Evolutionary conservation across 2,113 vertebrate species (phyloP), one percentile per base, ranked within the genome.

Genomic region (Urocitellus parryii): DNA sequence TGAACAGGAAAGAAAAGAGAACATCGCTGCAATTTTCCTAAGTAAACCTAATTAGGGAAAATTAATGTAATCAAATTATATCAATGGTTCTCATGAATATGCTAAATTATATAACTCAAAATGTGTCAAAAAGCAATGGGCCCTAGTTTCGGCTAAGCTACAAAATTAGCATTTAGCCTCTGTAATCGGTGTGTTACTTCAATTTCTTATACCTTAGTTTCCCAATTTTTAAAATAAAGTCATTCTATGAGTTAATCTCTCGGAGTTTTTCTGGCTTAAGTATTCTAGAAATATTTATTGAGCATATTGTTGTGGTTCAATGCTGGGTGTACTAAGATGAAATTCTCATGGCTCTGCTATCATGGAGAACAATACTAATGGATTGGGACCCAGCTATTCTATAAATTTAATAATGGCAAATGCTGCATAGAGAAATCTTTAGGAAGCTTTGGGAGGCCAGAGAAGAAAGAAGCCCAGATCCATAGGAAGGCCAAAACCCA

Each of bases 51-150:
- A 92, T 93, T 90, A 91, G 13, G 12, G 39, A 42, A 95, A 95
- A 93, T 88, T 70, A 89, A 94, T 93, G 72, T 91, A 68, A 95
- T 89, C 67, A 93, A 90, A 68, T 81, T 95, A 95, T 72, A 77
- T 13, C 45, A 93, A 42, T 91, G 45, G 91, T 95, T 90, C 88
- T 95, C 39, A 88, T 91, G 58, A 90, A 73, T 92, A 95, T 32
- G 12, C 56, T 61, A 90, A 95, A 92, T 88, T 90, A 79, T 61
- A 51, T 32, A 85, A 91, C 42, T 92, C 67, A 91, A 79, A 94
- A 79, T 74, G 76, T 80, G 53, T 90, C n/a, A 91, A 20, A 95
- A 80, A 70, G 45, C n/a, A 78, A 32, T 65, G 11, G 61, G 14
- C 39, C 65, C 34, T n/a, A 42, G n/a, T 81, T 93, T 78, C n/a